phyloP scores from a whole-genome alignment of 2,797 vertebrate genomes.

The Eidolon dupreanum region DNA sequence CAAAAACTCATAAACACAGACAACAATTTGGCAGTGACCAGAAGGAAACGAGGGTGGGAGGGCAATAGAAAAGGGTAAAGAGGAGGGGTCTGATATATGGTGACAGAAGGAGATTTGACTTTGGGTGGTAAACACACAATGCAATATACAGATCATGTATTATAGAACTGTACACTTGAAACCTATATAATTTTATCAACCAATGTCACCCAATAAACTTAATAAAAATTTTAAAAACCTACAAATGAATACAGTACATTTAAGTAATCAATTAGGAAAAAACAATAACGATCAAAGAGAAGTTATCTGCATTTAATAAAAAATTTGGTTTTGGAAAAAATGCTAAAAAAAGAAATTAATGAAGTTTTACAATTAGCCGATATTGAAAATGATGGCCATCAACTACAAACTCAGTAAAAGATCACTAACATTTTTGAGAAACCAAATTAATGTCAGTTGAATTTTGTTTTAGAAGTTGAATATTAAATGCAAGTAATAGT shows the following conservation, averaged over 20 bases:
- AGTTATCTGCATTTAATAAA: neutral
- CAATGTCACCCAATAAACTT: too few relatives aligned
- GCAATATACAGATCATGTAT: too few relatives aligned
- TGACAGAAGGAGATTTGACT: too few relatives aligned
- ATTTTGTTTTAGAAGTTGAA: neutral
- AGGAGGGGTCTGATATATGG: too few relatives aligned
- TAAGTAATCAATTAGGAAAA: neutral
- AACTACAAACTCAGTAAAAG: neutral
- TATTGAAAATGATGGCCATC: constrained; percentile 16
- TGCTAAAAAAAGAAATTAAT: neutral
- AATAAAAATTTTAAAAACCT: neutral
- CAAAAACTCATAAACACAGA: too few relatives aligned
- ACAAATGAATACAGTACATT: constrained; percentile 16
- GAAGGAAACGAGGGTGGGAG: too few relatives aligned
- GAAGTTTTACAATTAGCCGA: constrained; percentile 2
- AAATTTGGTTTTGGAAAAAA: neutral
- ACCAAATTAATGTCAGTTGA: constrained; percentile 8
- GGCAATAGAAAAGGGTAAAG: too few relatives aligned
- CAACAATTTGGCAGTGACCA: too few relatives aligned
- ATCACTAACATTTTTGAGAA: neutral
- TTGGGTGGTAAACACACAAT: too few relatives aligned
- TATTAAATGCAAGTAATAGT: neutral
- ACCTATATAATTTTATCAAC: too few relatives aligned
- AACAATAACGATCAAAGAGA: neutral
- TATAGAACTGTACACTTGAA: too few relatives aligned